A percentile compares a stretch with the other conserved stretches of the same genome.
Evolutionary conservation across 1,140 invertebrate genomes (phyloP).

Genomic region (Bombyx mandarina): DNA sequence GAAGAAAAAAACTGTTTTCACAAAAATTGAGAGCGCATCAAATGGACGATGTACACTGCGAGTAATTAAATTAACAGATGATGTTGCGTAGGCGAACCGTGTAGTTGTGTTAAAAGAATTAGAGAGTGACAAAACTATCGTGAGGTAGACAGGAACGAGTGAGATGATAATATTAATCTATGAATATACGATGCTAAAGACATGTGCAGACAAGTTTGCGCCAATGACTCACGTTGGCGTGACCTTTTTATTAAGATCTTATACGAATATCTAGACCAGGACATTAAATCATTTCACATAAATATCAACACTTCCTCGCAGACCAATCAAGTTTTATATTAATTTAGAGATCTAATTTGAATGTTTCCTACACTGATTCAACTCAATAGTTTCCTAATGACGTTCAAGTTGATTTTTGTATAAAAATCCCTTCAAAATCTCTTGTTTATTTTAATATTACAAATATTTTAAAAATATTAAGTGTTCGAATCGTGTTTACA

Average conservation of each 20-base stretch:
- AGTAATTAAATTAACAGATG: conserved; percentile 57
- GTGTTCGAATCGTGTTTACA: too few species aligned
- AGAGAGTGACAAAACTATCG: conserved; percentile 36
- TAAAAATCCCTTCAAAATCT: too few species aligned
- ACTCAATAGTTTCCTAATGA: too few species aligned
- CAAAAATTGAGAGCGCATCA: conserved; percentile 3
- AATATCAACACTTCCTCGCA: conserved; percentile 13
- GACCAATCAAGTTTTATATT: neutral
- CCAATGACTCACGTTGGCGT: conserved; percentile 40
- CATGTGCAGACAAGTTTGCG: conserved; percentile 39
- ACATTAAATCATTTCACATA: conserved; percentile 14
- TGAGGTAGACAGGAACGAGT: conserved; percentile 23
- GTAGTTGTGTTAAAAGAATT: conserved; percentile 21
- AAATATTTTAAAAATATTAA: too few species aligned
- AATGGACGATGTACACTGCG: conserved; percentile 8
- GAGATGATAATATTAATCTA: conserved; percentile 40
- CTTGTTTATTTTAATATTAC: too few species aligned
- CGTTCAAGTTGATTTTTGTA: too few species aligned
- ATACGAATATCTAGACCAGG: conserved; percentile 22
- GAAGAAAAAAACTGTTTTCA: neutral
- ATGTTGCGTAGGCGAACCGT: conserved; percentile 32
- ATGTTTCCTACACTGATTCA: too few species aligned
- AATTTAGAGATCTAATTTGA: too few species aligned
- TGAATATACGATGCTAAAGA: conserved; percentile 23
- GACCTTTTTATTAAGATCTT: conserved; percentile 37